Base-by-base conservation (phyloP, 2,888 invertebrate genomes). In the Heteropelma amictum region DNA sequence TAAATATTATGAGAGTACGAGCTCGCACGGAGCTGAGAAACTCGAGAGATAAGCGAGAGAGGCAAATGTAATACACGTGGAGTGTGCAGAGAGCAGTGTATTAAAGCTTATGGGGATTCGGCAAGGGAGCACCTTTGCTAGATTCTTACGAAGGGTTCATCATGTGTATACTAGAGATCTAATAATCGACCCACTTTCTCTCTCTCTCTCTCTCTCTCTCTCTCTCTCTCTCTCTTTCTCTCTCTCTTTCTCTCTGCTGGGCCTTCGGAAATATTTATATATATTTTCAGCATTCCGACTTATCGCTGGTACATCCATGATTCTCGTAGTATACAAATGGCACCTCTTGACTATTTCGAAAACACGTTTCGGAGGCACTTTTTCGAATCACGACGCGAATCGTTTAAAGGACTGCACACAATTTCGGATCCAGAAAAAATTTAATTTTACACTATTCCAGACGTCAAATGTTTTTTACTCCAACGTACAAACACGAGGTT, bases 1-100 rank as follows among this genome's bases (percentile, higher is more conserved):
- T 60, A 56, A 64, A 72, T 74, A 69, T 49, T 61, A 45, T 53
- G 67, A 64, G 63, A 69, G 33, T 19, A 35, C 17, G 23, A 30
- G 21, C 63, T 23, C 14, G 35, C 8, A 58, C 38, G 30, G 30
- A 30, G 40, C 38, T 21, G 28, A 60, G 21, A 47, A 61, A 23
- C 28, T 14, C 28, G 38, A n/a, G 17, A 38, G 47, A 56, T 30
- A 38, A 56, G 38, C n/a, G n/a, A n/a, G n/a, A 49, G 17, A 26
- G 12, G 6, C 26, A 5, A 28, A 7, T 26, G 33, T 30, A 7
- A 7, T 45, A 7, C 21, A 3, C 45, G 45, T 14, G 10, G 12
- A 3, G 12, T 1, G n/a, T n/a, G 3, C 38, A 14, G n/a, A 38
- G 12, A n/a, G 14, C 38, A 35, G 3, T 4, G 38, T 38, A 33